These are phyloP conservation scores for Arizona elegans DNA, from an alignment of 2,113 vertebrate genomes.

Conservation along the genomic window DNA sequence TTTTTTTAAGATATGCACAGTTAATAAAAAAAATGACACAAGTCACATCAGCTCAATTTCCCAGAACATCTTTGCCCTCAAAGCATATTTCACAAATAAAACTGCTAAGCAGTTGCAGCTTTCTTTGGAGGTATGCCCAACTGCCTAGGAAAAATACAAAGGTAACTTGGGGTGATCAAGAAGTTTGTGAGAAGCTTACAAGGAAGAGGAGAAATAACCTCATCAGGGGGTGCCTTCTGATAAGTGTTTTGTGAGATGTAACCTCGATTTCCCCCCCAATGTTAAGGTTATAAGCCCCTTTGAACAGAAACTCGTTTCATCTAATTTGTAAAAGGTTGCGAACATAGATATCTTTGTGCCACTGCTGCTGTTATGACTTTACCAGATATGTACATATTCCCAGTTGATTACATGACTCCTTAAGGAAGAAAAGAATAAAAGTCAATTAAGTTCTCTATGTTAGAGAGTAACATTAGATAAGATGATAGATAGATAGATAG, in stretches of 20 bases:
- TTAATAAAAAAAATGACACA: background rate
- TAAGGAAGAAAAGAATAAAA: background rate
- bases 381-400: background rate
- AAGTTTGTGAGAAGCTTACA: background rate
- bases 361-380: background rate
- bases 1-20: background rate
- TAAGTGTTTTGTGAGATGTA: background rate
- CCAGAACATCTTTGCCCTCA: background rate
- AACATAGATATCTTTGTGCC: background rate
- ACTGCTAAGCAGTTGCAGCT: background rate
- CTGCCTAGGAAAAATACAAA: background rate
- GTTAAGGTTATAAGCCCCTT: background rate
- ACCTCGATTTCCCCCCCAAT: background rate
- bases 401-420: background rate
- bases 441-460: background rate
- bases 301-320: background rate
- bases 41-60: background rate
- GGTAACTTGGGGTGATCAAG: background rate
- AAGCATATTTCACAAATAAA: background rate
- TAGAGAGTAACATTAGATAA: too few relatives aligned
- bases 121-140: background rate
- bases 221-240: background rate
- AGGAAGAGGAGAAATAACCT: background rate
- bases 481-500: too few relatives aligned
- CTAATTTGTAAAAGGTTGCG: background rate